phyloP scores from a whole-genome alignment of 2,888 invertebrate genomes.

The Taenaris catops region DNA sequence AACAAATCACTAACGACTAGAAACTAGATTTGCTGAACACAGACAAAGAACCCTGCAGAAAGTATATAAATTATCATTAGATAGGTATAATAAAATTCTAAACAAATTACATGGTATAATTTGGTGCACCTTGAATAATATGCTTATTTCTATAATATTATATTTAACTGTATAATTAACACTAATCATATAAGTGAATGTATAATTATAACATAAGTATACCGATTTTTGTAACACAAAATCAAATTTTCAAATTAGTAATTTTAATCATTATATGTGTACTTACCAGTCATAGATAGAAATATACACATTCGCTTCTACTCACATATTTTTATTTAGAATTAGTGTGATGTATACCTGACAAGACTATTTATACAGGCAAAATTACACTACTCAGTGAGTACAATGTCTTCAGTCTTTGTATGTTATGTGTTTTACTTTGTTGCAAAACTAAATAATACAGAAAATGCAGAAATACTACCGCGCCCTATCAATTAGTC shows the following conservation, averaged over 20 bases:
- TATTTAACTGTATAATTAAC: conserved; percentile 1
- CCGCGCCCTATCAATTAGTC: no score
- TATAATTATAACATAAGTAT: conserved; percentile 5
- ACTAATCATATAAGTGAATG: conserved; percentile 1
- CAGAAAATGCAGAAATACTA: no score
- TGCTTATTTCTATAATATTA: conserved; percentile 13
- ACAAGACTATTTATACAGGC: no score
- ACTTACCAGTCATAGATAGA: no score
- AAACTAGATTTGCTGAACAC: conserved; percentile 45
- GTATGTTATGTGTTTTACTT: no score
- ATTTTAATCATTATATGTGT: no score
- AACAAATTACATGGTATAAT: conserved; percentile 23
- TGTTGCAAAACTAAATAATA: no score
- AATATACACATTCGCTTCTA: no score
- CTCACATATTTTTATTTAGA: no score
- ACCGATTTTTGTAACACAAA: conserved; percentile 3
- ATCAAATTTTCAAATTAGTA: neutral
- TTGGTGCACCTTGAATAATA: conserved; percentile 14
- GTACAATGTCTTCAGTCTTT: no score
- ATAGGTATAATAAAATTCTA: conserved; percentile 21
- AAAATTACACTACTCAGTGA: no score
- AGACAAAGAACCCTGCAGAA: conserved; percentile 50
- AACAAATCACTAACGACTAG: conserved; percentile 39
- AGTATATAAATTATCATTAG: conserved; percentile 19
- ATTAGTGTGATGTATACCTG: no score